Conservation (phyloP, 2,113 vertebrate genomes). For the Sardina pilchardus region DNA sequence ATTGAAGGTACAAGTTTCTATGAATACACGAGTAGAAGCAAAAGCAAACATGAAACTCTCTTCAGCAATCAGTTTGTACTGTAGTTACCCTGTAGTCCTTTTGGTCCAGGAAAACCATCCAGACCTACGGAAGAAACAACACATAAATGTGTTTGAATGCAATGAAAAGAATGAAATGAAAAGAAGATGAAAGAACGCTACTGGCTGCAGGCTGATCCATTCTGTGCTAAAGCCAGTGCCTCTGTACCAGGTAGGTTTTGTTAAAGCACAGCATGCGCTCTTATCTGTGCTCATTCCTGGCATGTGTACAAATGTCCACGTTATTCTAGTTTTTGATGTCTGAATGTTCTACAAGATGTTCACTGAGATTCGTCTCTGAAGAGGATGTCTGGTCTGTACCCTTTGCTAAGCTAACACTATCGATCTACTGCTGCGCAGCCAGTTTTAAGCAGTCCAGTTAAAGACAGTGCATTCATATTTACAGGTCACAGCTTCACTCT, state of each 20-base stretch:
- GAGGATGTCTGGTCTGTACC: neutral
- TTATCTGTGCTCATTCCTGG: neutral
- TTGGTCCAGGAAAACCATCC: conserved; percentile 38
- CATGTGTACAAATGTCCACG: neutral
- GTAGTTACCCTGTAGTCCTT: conserved; percentile 58
- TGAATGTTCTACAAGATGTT: neutral
- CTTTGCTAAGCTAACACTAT: neutral
- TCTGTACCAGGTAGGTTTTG: no score
- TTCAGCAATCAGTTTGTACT: neutral
- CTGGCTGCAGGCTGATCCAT: no score
- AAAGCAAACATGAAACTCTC: neutral
- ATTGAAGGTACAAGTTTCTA: no score
- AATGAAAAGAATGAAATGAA: no score
- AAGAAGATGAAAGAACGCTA: no score
- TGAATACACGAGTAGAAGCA: neutral
- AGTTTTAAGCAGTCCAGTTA: no score
- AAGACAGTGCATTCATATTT: neutral
- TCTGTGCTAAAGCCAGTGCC: no score
- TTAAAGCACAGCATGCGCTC: no score
- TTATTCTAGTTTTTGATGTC: neutral
- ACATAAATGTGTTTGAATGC: neutral
- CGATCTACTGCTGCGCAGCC: neutral
- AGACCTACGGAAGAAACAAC: neutral
- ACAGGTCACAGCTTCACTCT: no score
- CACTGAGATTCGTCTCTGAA: neutral